phyloP scores from a whole-genome alignment of 2,113 vertebrate species.

The Scortum barcoo region DNA sequence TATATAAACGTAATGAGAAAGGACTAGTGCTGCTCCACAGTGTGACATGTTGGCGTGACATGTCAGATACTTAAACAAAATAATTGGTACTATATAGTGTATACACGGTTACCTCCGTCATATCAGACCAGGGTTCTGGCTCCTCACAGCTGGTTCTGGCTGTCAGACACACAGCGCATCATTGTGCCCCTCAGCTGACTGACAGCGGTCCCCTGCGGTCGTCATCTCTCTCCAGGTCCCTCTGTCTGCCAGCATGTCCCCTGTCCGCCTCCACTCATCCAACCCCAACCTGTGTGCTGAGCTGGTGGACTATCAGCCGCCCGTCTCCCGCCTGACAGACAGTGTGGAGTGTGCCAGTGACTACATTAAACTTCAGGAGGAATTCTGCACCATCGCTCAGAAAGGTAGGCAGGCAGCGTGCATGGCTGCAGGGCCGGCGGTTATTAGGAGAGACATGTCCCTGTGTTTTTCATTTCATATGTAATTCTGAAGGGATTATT shows the following conservation, averaged over 20 bases:
- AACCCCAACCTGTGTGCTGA: constrained; percentile 98
- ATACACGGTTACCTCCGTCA: neutral
- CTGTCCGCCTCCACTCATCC: constrained; percentile 94
- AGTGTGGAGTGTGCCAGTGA: constrained; percentile 90
- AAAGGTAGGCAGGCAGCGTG: constrained; percentile 88
- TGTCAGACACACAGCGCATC: constrained; percentile 22
- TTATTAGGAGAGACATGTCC: neutral
- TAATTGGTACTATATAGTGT: neutral
- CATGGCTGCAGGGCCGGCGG: neutral
- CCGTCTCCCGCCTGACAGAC: constrained; percentile 89
- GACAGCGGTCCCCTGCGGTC: constrained; percentile 31
- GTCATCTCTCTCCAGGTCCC: constrained; percentile 87
- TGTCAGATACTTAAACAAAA: neutral
- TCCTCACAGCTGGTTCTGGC: neutral
- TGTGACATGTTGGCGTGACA: neutral
- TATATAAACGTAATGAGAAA: no score
- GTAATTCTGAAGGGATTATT: neutral
- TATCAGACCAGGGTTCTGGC: neutral
- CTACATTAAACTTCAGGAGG: constrained; percentile 98
- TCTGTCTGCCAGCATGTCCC: constrained; percentile 94
- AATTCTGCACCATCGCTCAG: constrained; percentile 97
- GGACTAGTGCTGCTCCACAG: neutral
- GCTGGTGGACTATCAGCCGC: constrained; percentile 91
- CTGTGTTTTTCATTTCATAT: neutral
- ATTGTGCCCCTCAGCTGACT: constrained; percentile 11